Percentiles rank a stretch among this genome's conserved stretches.
These are phyloP conservation scores for Campylomormyrus tamandua DNA, from an alignment of 2,113 vertebrate genomes.

Conservation along the genomic window DNA sequence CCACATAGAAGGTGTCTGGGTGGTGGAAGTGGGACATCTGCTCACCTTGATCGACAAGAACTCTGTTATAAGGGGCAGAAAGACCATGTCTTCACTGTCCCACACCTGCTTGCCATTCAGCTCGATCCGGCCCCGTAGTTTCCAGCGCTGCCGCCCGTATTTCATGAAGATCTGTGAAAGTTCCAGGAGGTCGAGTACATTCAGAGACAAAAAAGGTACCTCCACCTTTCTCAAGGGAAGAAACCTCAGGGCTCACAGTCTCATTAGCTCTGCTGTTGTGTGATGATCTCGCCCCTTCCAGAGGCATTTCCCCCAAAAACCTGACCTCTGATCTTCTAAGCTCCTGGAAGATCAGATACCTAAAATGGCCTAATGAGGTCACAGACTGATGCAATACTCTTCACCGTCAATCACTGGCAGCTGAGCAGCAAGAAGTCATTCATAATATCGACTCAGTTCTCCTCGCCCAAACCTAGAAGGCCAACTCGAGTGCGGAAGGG, in stretches of 20 bases:
- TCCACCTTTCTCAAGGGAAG: neutral
- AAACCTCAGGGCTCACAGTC: neutral
- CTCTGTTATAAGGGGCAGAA: constrained; percentile 85
- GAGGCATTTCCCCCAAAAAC: neutral
- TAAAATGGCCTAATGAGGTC: neutral
- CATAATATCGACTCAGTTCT: neutral
- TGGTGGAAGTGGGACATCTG: neutral
- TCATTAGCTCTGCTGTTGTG: neutral
- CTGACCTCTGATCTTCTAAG: neutral
- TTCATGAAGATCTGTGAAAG: constrained; percentile 82
- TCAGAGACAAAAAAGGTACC: neutral
- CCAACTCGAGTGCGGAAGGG: neutral
- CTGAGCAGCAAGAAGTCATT: constrained; percentile 14
- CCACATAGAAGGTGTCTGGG: neutral
- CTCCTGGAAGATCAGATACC: neutral
- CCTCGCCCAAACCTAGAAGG: neutral
- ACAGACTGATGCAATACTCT: constrained; percentile 20
- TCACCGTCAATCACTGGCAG: constrained; percentile 20
- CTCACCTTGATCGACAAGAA: constrained; percentile 92
- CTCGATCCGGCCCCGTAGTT: constrained; percentile 84
- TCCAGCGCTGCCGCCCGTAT: constrained; percentile 91
- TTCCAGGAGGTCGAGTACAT: neutral
- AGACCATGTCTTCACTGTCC: constrained; percentile 91
- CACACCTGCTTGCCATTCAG: constrained; percentile 88
- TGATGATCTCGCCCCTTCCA: neutral